Evolutionary conservation across 2,888 invertebrate genomes (phyloP).

Genomic region (Tachystola acroxantha): DNA sequence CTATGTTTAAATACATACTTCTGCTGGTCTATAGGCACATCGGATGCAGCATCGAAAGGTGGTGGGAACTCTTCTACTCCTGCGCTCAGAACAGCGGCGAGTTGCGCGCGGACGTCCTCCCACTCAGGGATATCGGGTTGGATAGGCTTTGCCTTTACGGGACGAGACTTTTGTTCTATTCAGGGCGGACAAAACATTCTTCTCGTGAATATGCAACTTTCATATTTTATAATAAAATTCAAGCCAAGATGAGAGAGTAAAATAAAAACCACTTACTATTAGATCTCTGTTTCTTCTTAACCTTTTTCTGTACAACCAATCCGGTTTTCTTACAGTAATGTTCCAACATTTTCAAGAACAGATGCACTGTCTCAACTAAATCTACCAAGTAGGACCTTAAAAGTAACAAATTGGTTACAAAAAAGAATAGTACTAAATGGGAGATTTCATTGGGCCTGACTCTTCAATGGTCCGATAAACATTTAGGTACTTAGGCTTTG

Average conservation of each 20-base stretch:
- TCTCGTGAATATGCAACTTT: no score
- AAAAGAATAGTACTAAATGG: no score
- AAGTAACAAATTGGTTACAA: background rate
- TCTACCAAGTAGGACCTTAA: constrained; percentile 89
- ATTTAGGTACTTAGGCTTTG: no score
- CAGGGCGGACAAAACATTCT: no score
- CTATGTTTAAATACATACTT: constrained; percentile 81
- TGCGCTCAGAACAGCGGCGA: constrained; percentile 78
- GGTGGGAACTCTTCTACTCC: constrained; percentile 78
- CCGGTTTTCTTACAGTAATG: constrained; percentile 80
- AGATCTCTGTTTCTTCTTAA: constrained; percentile 63
- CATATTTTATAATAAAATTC: no score
- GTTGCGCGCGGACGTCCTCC: constrained; percentile 81
- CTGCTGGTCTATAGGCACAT: constrained; percentile 91
- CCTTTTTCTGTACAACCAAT: constrained; percentile 85
- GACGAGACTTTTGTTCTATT: constrained; percentile 30
- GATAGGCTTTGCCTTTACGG: constrained; percentile 18
- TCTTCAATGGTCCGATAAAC: no score
- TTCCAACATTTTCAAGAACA: constrained; percentile 95
- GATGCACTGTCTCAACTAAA: constrained; percentile 91
- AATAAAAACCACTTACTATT: constrained; percentile 75
- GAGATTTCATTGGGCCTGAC: no score
- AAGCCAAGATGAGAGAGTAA: no score
- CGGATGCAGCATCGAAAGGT: constrained; percentile 93
- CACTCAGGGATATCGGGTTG: constrained; percentile 65